phyloP scores from a whole-genome alignment of 1,140 invertebrate genomes.

The Drosophila parvula region DNA sequence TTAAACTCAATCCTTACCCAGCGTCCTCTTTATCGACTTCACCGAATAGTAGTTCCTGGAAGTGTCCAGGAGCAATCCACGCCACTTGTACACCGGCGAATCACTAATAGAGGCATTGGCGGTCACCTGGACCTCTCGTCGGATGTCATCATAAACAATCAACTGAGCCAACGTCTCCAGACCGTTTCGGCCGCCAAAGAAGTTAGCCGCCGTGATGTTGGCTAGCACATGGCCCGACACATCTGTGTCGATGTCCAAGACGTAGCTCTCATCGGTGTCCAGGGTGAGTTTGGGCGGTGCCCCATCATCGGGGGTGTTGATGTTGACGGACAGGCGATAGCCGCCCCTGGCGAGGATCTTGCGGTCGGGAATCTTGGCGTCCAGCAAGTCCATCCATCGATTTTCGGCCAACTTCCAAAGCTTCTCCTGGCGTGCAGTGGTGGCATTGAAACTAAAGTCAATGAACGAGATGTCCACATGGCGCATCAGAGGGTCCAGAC shows the following conservation, averaged over 20 bases:
- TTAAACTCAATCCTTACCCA: slow-evolving; percentile 84
- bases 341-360: slow-evolving; percentile 60
- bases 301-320: slow-evolving; percentile 54
- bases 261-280: slow-evolving; percentile 89
- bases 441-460: slow-evolving; percentile 49
- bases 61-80: slow-evolving; percentile 91
- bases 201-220: slow-evolving; percentile 87
- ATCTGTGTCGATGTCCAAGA: slow-evolving; percentile 85
- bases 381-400: slow-evolving; percentile 61
- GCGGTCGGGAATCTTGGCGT: slow-evolving; percentile 65
- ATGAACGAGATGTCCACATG: slow-evolving; percentile 85
- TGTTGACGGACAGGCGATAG: slow-evolving; percentile 65
- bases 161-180: slow-evolving; percentile 92
- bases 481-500: slow-evolving; percentile 86
- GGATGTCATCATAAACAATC: slow-evolving; percentile 88
- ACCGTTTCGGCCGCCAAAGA: slow-evolving; percentile 90
- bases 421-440: slow-evolving; percentile 39
- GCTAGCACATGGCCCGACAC: slow-evolving; percentile 84
- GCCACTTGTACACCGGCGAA: slow-evolving; percentile 89
- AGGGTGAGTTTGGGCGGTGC: slow-evolving; percentile 84
- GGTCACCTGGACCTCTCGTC: slow-evolving; percentile 84
- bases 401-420: slow-evolving; percentile 65
- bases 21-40: slow-evolving; percentile 88
- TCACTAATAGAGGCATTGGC: slow-evolving; percentile 87
- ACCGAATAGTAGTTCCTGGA: slow-evolving; percentile 90